Evolutionary conservation across 53 echinoderm and acorn worm species (phyloP).

Genomic region (Holothuria scabra): DNA sequence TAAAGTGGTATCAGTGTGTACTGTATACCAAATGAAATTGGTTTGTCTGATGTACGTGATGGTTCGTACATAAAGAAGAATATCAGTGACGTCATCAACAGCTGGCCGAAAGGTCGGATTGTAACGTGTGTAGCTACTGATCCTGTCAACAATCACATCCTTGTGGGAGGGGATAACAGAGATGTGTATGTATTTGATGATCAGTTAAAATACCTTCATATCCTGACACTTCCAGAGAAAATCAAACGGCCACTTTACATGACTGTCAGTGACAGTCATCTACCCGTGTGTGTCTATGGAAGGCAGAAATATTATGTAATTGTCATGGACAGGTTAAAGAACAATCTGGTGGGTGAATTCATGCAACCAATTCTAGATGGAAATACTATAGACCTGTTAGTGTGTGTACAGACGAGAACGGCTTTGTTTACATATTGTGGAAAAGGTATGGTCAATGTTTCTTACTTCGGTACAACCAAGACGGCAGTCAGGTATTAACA

Average conservation of each 20-base stretch:
- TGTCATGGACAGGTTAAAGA: neutral
- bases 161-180: neutral
- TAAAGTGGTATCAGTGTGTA: conserved; percentile 22
- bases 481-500: conserved; percentile 5
- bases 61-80: neutral
- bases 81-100: neutral
- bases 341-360: neutral
- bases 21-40: neutral
- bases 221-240: neutral
- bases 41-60: neutral
- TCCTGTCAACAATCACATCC: conserved; percentile 3
- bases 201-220: conserved; percentile 9
- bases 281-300: neutral
- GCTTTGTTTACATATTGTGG: conserved; percentile 17
- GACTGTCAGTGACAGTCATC: neutral
- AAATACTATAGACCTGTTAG: neutral
- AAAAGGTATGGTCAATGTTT: neutral
- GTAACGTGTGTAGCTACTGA: conserved; percentile 21
- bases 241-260: neutral
- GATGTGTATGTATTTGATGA: conserved; percentile 24
- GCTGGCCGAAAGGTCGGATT: neutral
- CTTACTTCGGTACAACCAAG: neutral
- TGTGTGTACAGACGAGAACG: neutral
- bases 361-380: neutral
- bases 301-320: neutral